Base-by-base conservation (phyloP, 2,888 invertebrate genomes). In the Caenorhabditis drosophilae region DNA sequence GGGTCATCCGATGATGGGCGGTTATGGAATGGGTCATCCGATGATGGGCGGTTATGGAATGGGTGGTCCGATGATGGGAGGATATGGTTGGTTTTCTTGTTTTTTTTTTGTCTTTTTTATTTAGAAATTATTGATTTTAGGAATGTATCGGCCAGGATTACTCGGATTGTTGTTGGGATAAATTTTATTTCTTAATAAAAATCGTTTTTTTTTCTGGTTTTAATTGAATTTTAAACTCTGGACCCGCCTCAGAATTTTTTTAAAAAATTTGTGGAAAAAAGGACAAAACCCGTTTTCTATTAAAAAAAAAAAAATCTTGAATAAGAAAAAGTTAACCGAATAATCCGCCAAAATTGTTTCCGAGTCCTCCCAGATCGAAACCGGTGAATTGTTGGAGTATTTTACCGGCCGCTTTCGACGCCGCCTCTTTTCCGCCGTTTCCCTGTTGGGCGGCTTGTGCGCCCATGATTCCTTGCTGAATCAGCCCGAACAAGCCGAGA, bases 351-450 rank as follows among this genome's bases (percentile, higher is more conserved):
- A 73, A 70, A 31, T 63, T 67, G 27, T 69, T 67, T 20, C 64
- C 67, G 31, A 69, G 35, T 41, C 69, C 69, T 20, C 69, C 64
- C 9, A 73, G 48, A 53, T 73, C 67, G 45, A 73, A 73, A 25
- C 73, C 73, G n/a, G 73, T 73, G 61, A 73, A 73, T n/a, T 67
- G 67, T 40, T 70, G 51, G 4, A 73, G 59, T 18, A 73, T 63
- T 31, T 73, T 56, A 9, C 69, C 67, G 16, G 73, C 73, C 18
- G 73, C 69, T 15, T 60, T 46, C 0, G 63, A 45, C 6, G 69
- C 67, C 31, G 69, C 69, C 27, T 69, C 61, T 35, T 73, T 73
- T 18, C 69, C 67, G 4, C 54, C 55, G 16, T 57, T 57, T 2
- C 60, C 45, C 1, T 23, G 59, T 54, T 61, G 49, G n/a, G 58